Evolutionary conservation across 2,888 invertebrate species (phyloP).

Genomic region (Cyrtodaria siliqua): DNA sequence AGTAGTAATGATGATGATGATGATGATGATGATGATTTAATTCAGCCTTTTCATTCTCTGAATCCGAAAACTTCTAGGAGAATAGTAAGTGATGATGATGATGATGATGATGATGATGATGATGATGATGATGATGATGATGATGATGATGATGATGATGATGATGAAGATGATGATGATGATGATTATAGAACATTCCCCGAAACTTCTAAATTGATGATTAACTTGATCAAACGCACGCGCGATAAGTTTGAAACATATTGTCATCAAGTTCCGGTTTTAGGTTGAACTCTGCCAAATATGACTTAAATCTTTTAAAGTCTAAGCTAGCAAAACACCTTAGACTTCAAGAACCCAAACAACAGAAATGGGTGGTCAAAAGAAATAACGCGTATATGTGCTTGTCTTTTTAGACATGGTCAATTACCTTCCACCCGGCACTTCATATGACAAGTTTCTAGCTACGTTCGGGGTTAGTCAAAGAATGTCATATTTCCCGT

Average conservation of each 20-base stretch:
- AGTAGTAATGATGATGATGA: too few relatives aligned
- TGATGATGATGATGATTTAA: too few relatives aligned
- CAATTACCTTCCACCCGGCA: constrained; percentile 8
- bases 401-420: constrained; percentile 21
- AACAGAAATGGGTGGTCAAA: constrained; percentile 16
- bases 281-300: constrained; percentile 16
- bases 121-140: too few relatives aligned
- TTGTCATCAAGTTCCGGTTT: constrained; percentile 15
- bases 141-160: constrained; percentile 6
- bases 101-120: too few relatives aligned
- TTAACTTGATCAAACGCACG: background rate
- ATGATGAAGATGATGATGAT: constrained; percentile 7
- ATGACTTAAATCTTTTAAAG: constrained; percentile 35
- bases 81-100: too few relatives aligned
- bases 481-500: constrained; percentile 17
- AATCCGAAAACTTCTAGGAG: too few relatives aligned
- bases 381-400: constrained; percentile 25
- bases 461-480: background rate
- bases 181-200: background rate
- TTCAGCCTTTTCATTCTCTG: too few relatives aligned
- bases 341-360: constrained; percentile 8
- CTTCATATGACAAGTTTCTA: constrained; percentile 15
- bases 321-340: constrained; percentile 13
- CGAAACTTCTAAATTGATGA: background rate
- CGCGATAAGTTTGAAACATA: constrained; percentile 4